These are phyloP conservation scores for Trididemnum nubilum DNA, from an alignment of 23 tunicate species.

Conservation along the genomic window DNA sequence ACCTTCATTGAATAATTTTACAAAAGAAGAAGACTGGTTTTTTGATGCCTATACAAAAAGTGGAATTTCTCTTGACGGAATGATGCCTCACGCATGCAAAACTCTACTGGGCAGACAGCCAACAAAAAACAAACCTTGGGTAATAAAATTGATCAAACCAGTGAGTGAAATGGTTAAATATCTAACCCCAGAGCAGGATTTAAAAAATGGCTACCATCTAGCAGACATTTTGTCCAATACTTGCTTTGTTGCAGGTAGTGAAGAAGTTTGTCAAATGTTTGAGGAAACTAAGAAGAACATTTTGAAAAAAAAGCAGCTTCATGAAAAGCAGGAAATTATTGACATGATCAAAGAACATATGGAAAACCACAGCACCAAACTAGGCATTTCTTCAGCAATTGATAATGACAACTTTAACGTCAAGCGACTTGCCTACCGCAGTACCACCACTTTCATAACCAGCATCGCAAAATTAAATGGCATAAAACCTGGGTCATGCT, in stretches of 20 bases:
- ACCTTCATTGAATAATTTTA: constrained; percentile 7
- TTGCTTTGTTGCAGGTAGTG: constrained; percentile 1
- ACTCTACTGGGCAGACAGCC: constrained; percentile 40
- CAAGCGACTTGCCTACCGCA: constrained; percentile 20
- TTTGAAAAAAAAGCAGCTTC: background rate
- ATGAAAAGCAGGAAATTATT: too few relatives aligned
- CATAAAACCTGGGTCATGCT: background rate
- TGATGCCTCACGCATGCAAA: constrained; percentile 45
- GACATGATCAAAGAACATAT: background rate
- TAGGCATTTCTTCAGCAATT: background rate
- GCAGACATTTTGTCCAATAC: background rate
- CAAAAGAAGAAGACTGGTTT: constrained; percentile 27
- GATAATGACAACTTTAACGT: constrained; percentile 5
- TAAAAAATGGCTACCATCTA: background rate
- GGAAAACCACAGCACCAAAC: background rate
- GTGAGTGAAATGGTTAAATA: constrained; percentile 34
- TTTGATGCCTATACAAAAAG: constrained; percentile 33
- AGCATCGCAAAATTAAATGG: background rate
- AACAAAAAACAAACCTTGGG: constrained; percentile 19
- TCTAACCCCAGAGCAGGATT: background rate
- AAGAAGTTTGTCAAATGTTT: background rate
- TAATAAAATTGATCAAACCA: constrained; percentile 40
- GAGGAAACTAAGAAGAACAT: background rate
- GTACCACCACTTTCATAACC: background rate
- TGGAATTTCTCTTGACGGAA: constrained; percentile 54